Evolutionary conservation across 2,888 invertebrate genomes (phyloP), one percentile per base, ranked within the genome.

Genomic region (Lasioglossum calceatum): DNA sequence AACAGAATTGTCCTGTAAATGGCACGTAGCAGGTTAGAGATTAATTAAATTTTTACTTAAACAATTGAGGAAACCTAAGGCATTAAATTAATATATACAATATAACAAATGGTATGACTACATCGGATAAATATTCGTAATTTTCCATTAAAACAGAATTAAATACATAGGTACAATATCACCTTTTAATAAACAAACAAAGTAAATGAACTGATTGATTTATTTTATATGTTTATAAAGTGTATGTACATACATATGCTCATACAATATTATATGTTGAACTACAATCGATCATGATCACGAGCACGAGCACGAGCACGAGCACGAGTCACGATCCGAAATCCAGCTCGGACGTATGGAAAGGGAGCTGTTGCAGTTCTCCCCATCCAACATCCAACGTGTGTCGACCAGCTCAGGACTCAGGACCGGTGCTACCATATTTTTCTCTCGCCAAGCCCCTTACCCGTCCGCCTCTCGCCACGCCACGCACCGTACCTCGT

Each of bases 191-290:
- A 50, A 50, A 19, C 19, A 19, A 19, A 67, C 19, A 36, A 10
- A 36, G 36, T 36, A 67, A 67, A 67, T 23, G 36, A 67, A 67
- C 67, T 19, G 36, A 19, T 36, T 36, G 16, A 67, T 67, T 36
- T 67, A 67, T 36, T 36, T 67, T 67, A 67, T 19, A 67, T 16
- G 19, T 36, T 36, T 67, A 67, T 67, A 67, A 67, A 67, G 36
- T 36, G 36, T 36, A 67, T 16, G 19, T 36, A 67, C 36, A 36
- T 36, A 67, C 36, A 36, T 67, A 8, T 32, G 3, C 10, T 32
- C 36, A 19, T 36, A 67, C 19, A 67, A 36, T 67, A 32, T 67
- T 67, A 42, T 42, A 27, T 27, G 27, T 61, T 14, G 2, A 5
- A 61, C 14, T 61, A 61, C 61, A 61, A 61, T 61, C 14, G 2